Evolutionary conservation across 2,888 invertebrate genomes (phyloP).

Genomic region (Corythucha ciliata): DNA sequence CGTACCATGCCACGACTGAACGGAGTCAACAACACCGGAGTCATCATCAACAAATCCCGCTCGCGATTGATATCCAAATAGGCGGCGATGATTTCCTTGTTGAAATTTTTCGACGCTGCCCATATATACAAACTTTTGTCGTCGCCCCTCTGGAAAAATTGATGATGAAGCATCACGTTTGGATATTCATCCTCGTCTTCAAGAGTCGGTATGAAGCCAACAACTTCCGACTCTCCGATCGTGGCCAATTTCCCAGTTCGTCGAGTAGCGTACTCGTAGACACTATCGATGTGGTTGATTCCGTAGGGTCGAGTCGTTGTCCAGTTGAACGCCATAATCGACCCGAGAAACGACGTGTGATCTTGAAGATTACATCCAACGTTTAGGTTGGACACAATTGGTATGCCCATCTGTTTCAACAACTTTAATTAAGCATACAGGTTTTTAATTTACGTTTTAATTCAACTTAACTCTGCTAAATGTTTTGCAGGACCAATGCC

Average conservation of each 20-base stretch:
- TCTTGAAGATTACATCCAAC: constrained; percentile 34
- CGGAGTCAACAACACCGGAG: constrained; percentile 23
- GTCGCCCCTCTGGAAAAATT: neutral
- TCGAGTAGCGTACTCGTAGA: constrained; percentile 16
- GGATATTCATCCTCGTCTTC: constrained; percentile 35
- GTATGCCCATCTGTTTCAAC: constrained; percentile 20
- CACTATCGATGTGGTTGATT: constrained; percentile 10
- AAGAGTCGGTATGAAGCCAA: constrained; percentile 38
- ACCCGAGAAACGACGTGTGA: constrained; percentile 30
- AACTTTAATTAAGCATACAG: neutral
- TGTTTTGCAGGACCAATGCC: constrained; percentile 33
- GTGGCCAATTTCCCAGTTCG: constrained; percentile 16
- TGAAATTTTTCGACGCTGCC: neutral
- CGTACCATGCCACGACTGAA: constrained; percentile 24
- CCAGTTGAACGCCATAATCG: constrained; percentile 19
- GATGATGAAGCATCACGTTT: constrained; percentile 15
- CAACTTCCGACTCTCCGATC: constrained; percentile 19
- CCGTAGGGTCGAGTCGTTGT: neutral
- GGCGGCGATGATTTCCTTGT: neutral
- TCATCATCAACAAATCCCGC: constrained; percentile 17
- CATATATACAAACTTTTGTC: neutral
- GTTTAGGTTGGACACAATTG: constrained; percentile 25
- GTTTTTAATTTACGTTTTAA: neutral
- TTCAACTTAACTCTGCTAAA: constrained; percentile 19
- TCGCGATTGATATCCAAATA: constrained; percentile 21